Base-by-base conservation (phyloP, 2,113 vertebrate genomes). In the Odontophorus gujanensis region DNA sequence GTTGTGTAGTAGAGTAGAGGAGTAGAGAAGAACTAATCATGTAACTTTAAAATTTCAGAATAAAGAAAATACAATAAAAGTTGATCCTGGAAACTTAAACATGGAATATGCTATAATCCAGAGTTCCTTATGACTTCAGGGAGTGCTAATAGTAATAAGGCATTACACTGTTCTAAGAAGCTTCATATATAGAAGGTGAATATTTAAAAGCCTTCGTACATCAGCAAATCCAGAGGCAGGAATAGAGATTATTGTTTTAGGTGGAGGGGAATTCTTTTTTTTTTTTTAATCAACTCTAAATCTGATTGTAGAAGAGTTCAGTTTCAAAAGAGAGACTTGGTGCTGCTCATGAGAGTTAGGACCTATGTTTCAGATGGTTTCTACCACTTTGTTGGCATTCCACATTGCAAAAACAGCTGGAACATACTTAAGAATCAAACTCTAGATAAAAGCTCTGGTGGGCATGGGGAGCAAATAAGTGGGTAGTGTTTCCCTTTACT, bases 111-210 rank as follows among this genome's bases (percentile, higher is more conserved):
- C 63, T 88, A 68, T 97, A 97, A 95, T 95, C 81, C 85, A 36
- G 63, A 90, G 79, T 89, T 91, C 89, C 92, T 95, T 91, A 92
- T 92, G 79, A 87, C 91, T 95, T 78, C 68, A 92, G 79, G 79
- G 72, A 83, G 78, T 91, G 55, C 89, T 84, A 91, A 88, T 91
- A 95, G 96, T 83, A 94, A 92, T 48, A 72, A 91, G 87, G 85
- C 58, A 91, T 96, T 95, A 95, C 0, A 0, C 66, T 95, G 85
- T 57, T 69, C 80, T 72, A 75, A 95, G 88, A 73, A 95, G 79
- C 76, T 95, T 92, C 87, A 65, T 91, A 95, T 97, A 90, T 96
- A 93, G 87, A 83, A 95, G 91, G 91, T 91, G 95, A 95, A 94
- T 95, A 94, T 87, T 94, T 97, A 93, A 95, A 95, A 96, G 82